A percentile compares a stretch with the other conserved stretches of the same genome.
Conservation (phyloP, 2,113 vertebrate genomes). For the Vidua macroura region DNA sequence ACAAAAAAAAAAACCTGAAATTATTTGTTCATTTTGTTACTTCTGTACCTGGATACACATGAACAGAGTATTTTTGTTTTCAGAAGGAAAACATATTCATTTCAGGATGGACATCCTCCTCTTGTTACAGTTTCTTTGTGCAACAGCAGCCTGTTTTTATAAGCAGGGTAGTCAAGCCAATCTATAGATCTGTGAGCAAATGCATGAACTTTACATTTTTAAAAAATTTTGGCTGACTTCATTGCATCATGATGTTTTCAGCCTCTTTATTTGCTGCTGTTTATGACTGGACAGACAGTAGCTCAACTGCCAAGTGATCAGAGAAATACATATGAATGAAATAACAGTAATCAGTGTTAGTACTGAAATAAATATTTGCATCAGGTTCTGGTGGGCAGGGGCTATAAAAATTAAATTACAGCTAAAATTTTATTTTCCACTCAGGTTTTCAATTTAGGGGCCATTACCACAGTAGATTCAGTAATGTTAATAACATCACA, state of each 20-base stretch:
- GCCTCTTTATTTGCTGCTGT: background rate
- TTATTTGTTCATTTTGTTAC: background rate
- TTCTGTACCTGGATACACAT: background rate
- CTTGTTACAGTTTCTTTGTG: background rate
- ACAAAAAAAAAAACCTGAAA: background rate
- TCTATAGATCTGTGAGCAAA: background rate
- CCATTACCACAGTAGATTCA: background rate
- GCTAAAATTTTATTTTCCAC: slow-evolving; percentile 1
- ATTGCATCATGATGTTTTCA: background rate
- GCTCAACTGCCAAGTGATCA: background rate
- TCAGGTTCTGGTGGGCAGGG: background rate
- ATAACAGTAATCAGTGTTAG: background rate
- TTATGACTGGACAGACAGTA: background rate
- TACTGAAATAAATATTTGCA: slow-evolving; percentile 3
- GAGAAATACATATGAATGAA: background rate
- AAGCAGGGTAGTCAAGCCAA: background rate
- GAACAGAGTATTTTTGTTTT: background rate
- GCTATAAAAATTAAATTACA: slow-evolving; percentile 2
- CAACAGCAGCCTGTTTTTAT: background rate
- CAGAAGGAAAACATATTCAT: background rate
- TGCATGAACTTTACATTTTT: background rate
- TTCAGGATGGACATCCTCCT: background rate
- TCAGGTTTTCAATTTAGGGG: background rate
- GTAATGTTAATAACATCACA: background rate
- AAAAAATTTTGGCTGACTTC: background rate